These are phyloP conservation scores for Promerops cafer DNA, from an alignment of 2,113 vertebrate species.

Conservation along the genomic window DNA sequence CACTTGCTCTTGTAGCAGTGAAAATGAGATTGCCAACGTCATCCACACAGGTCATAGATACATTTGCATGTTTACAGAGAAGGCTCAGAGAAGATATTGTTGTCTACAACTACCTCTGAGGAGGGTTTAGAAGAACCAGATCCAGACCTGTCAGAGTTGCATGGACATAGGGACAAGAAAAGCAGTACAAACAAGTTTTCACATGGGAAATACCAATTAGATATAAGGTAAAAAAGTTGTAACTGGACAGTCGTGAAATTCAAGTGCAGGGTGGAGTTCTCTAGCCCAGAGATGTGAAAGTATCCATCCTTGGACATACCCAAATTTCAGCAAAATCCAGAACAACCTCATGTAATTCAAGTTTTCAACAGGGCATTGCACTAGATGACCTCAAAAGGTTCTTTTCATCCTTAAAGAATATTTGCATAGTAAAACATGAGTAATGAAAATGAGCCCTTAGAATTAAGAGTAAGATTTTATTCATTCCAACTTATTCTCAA, in stretches of 20 bases:
- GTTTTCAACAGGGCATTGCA: not conserved
- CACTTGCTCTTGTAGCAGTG: not conserved
- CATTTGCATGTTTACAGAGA: not conserved
- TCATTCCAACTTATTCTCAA: not conserved
- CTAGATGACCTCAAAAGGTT: not conserved
- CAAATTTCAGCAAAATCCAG: not conserved
- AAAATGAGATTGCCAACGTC: not conserved
- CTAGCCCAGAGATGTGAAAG: not conserved
- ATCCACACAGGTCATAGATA: not conserved
- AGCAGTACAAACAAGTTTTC: not conserved
- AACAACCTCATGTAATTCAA: not conserved
- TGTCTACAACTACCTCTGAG: not conserved
- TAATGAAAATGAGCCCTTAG: not conserved
- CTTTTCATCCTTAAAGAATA: not conserved
- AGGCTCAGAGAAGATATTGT: not conserved
- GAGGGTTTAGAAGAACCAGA: not conserved
- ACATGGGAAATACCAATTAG: not conserved
- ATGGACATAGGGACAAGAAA: not conserved
- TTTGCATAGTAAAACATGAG: not conserved
- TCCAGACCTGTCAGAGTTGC: not conserved
- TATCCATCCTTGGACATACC: not conserved
- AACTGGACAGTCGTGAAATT: not conserved
- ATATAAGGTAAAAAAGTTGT: not conserved
- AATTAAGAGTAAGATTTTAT: not conserved
- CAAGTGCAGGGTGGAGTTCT: not conserved